Percentiles rank a stretch among this genome's conserved stretches.
phyloP scores from a whole-genome alignment of 2,797 vertebrate genomes.

The Chloroceryle inda region DNA sequence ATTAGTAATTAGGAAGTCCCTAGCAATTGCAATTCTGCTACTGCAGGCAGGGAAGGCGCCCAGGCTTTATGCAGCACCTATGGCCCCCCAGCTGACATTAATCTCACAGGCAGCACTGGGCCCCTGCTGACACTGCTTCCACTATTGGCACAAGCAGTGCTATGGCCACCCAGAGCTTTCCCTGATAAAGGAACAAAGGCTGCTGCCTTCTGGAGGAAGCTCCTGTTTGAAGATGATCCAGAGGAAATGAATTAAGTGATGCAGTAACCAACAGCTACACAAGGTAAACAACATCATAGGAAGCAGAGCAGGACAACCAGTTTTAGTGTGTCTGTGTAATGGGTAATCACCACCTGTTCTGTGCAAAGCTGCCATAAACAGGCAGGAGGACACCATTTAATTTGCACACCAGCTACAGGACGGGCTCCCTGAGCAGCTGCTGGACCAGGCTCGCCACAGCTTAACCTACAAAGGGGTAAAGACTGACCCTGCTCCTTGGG shows the following conservation, averaged over 20 bases:
- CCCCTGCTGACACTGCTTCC: neutral
- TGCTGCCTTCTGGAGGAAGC: neutral
- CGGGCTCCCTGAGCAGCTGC: neutral
- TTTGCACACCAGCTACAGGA: neutral
- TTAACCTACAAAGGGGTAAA: neutral
- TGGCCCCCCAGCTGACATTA: neutral
- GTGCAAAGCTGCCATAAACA: neutral
- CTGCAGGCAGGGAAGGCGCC: accelerated
- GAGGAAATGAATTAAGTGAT: neutral
- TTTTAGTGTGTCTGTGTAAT: neutral
- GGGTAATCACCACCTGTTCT: neutral
- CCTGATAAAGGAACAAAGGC: neutral
- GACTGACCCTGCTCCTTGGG: neutral
- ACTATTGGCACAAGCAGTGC: neutral
- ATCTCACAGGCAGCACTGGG: neutral
- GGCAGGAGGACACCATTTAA: neutral
- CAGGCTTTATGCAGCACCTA: neutral
- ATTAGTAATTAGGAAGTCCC: neutral
- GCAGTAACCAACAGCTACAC: neutral
- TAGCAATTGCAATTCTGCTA: neutral
- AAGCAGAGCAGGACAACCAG: neutral
- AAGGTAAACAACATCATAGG: neutral
- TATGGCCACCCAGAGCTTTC: neutral
- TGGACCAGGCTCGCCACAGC: neutral
- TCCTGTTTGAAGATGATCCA: neutral